Evolutionary conservation across 2,797 vertebrate species (phyloP).

Genomic region (Gymnopithys bicolor): DNA sequence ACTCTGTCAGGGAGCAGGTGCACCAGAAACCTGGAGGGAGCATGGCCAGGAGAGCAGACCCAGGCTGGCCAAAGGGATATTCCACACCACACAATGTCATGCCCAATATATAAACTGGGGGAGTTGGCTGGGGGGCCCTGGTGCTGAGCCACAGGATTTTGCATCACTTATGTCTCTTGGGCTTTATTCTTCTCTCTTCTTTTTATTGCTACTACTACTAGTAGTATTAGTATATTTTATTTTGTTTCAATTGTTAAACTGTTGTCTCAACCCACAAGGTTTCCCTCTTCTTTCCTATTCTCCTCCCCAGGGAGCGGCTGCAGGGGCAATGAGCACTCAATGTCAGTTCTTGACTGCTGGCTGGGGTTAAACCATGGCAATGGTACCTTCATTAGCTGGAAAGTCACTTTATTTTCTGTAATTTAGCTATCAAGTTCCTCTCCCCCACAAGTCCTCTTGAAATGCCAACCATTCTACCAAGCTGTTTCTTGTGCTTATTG

Average conservation of each 20-base stretch:
- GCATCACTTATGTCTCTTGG: not conserved
- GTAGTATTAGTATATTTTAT: fast-evolving
- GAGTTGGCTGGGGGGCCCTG: fast-evolving
- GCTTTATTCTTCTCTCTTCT: not conserved
- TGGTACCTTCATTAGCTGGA: not conserved
- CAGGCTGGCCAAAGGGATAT: not conserved
- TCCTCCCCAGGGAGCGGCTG: not conserved
- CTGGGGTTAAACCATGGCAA: not conserved
- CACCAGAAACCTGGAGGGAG: not conserved
- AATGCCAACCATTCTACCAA: slow-evolving; percentile 28
- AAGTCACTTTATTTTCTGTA: not conserved
- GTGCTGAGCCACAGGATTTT: not conserved
- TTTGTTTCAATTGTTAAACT: not conserved
- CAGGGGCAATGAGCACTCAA: not conserved
- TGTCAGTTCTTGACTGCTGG: fast-evolving
- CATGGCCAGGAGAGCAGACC: not conserved
- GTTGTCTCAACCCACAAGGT: not conserved
- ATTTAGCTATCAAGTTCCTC: not conserved
- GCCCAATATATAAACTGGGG: fast-evolving
- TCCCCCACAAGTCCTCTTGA: not conserved
- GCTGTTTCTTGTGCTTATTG: not conserved
- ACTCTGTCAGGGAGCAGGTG: not conserved
- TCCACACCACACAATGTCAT: fast-evolving
- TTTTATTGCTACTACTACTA: not conserved
- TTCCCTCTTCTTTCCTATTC: not conserved